phyloP scores from a whole-genome alignment of 2,888 invertebrate genomes.

The Lycia hirtaria region DNA sequence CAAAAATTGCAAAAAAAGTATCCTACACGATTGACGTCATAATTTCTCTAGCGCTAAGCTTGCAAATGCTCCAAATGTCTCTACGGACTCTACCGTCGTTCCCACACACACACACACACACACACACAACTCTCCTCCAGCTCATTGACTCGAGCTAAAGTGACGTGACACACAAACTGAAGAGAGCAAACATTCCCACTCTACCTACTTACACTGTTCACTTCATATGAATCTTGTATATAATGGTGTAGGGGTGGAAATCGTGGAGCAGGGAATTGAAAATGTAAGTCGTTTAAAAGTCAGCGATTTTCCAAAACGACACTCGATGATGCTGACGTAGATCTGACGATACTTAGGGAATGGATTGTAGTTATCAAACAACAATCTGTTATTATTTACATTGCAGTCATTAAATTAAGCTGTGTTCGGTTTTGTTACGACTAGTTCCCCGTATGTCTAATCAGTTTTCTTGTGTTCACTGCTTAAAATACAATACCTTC shows the following conservation, averaged over 20 bases:
- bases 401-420: too few species aligned
- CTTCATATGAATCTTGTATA: constrained; percentile 25
- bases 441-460: too few species aligned
- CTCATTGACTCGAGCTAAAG: constrained; percentile 49
- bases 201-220: constrained; percentile 30
- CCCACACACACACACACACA: constrained; percentile 23
- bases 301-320: constrained; percentile 60
- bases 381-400: neutral
- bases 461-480: too few species aligned
- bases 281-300: constrained; percentile 20
- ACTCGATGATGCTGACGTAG: constrained; percentile 51
- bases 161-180: constrained; percentile 57
- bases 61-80: constrained; percentile 5
- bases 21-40: neutral
- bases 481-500: too few species aligned
- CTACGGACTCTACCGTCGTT: constrained; percentile 10
- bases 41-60: neutral
- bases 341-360: constrained; percentile 48
- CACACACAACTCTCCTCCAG: constrained; percentile 41
- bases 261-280: neutral
- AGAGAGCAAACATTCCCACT: constrained; percentile 56
- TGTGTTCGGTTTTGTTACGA: too few species aligned
- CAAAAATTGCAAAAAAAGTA: neutral
- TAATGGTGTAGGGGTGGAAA: constrained; percentile 34
- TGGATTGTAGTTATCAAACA: constrained; percentile 15